Percentiles rank a stretch among this genome's conserved stretches.
Evolutionary conservation across 2,888 invertebrate species (phyloP).

Genomic region (Trisateles emortualis): DNA sequence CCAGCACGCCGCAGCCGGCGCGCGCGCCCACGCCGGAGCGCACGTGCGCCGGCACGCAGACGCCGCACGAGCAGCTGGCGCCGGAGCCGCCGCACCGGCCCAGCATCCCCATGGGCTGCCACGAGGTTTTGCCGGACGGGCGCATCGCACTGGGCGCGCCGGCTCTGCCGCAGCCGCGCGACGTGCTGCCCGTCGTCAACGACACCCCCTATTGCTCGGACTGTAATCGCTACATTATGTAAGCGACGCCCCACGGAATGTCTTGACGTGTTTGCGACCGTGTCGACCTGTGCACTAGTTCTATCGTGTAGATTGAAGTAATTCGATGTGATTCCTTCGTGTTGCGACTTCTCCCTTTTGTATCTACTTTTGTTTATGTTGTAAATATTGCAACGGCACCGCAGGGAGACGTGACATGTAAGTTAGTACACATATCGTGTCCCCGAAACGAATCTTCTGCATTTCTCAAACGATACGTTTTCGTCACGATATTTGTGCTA

Average conservation of each 20-base stretch:
- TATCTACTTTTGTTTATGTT: slow-evolving; percentile 18
- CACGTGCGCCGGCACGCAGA: slow-evolving; percentile 79
- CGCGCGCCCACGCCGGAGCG: slow-evolving; percentile 55
- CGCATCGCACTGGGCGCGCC: slow-evolving; percentile 80
- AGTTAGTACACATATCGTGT: slow-evolving; percentile 51
- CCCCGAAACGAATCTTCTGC: slow-evolving; percentile 23
- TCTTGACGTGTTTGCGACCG: slow-evolving; percentile 85
- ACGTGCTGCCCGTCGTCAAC: slow-evolving; percentile 80
- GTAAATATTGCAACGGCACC: slow-evolving; percentile 38
- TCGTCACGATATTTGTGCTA: slow-evolving; percentile 56
- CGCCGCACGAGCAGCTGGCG: slow-evolving; percentile 63
- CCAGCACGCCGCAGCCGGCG: slow-evolving; percentile 78
- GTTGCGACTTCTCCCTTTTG: slow-evolving; percentile 56
- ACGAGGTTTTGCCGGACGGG: slow-evolving; percentile 82
- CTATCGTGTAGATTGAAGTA: slow-evolving; percentile 66
- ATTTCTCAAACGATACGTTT: slow-evolving; percentile 19
- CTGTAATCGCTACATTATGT: slow-evolving; percentile 96
- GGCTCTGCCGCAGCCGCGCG: slow-evolving; percentile 58
- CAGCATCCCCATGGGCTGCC: slow-evolving; percentile 86
- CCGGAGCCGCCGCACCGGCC: slow-evolving; percentile 76
- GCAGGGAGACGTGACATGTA: slow-evolving; percentile 51
- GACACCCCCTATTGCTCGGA: slow-evolving; percentile 91
- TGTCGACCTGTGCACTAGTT: slow-evolving; percentile 82
- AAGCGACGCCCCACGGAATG: slow-evolving; percentile 87
- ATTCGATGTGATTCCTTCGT: slow-evolving; percentile 58